Base-by-base conservation (phyloP, 2,797 vertebrate genomes). In the Falco peregrinus region DNA sequence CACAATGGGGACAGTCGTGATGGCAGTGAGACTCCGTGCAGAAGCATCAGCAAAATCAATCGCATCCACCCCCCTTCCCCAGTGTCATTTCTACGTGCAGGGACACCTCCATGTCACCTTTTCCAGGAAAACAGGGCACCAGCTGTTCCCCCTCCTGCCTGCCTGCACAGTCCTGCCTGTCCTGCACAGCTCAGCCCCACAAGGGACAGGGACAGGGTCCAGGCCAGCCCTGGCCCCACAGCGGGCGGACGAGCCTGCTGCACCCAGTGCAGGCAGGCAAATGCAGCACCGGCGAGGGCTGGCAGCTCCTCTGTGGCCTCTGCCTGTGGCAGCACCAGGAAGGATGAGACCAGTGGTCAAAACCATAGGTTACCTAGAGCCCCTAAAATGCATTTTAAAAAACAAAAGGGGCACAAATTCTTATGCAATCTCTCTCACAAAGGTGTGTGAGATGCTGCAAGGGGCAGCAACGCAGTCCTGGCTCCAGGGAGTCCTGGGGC, bases 21-120 rank as follows among this genome's bases (percentile, higher is more conserved):
- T 2, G 71, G 35, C 68, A 37, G 31, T 1, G 12, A 20, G 26
- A 21, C 26, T 63, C 28, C 0, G 16, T 1, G 48, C 45, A 28
- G 74, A 10, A 68, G 33, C 79, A 45, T 13, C 70, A 43, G n/a
- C 73, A 51, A 71, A 69, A 47, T 9, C 47, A 29, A 0, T 35
- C 28, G 3, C 39, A 1, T 5, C 41, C 11, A 8, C 1, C 11
- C 5, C 6, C 13, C 3, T 4, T 68, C 16, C 26, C 16, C 10
- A 0, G 5, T 6, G 74, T 18, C 41, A 33, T 6, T 28, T 13
- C 10, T 18, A 17, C 0, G 2, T 6, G 54, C 5, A 2, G 41
- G 31, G 90, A 59, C 70, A 43, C 5, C 11, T 8, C 47, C 4
- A 1, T 0, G 41, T 21, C 77, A 25, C 81, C 35, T 20, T n/a